These are phyloP conservation scores for Rhagonycha lutea DNA, from an alignment of 2,888 invertebrate species.

Conservation along the genomic window DNA sequence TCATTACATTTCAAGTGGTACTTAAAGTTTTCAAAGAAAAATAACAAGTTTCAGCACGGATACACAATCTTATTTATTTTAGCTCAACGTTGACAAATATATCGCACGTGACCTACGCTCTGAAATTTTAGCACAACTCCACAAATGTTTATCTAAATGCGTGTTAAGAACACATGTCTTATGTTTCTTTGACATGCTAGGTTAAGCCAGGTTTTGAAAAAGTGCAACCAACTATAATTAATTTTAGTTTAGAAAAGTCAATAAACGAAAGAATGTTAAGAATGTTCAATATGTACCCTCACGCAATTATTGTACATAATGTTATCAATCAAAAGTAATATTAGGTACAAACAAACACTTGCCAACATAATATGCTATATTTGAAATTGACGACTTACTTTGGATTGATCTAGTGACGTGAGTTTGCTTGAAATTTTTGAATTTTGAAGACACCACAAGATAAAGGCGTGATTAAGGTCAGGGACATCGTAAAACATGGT, in stretches of 20 bases:
- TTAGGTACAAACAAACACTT: neutral
- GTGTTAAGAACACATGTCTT: conserved; percentile 35
- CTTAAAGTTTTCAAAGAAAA: conserved; percentile 9
- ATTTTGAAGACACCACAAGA: no score
- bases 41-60: conserved; percentile 12
- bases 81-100: conserved; percentile 35
- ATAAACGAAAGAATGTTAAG: neutral
- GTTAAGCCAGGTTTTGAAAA: conserved; percentile 8
- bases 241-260: conserved; percentile 1
- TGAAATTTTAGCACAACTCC: conserved; percentile 26
- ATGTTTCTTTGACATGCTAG: conserved; percentile 25
- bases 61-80: conserved; percentile 18
- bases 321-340: neutral
- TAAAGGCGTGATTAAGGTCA: no score
- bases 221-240: conserved; percentile 12
- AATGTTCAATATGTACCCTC: neutral
- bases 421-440: no score
- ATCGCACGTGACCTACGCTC: conserved; percentile 36
- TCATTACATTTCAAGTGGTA: neutral
- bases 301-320: neutral
- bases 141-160: conserved; percentile 37
- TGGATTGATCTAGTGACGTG: no score
- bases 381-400: no score
- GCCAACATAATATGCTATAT: neutral
- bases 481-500: no score